Base-by-base conservation (phyloP, 53 echinoderm and acorn worm genomes). In the Echinometra lucunter region DNA sequence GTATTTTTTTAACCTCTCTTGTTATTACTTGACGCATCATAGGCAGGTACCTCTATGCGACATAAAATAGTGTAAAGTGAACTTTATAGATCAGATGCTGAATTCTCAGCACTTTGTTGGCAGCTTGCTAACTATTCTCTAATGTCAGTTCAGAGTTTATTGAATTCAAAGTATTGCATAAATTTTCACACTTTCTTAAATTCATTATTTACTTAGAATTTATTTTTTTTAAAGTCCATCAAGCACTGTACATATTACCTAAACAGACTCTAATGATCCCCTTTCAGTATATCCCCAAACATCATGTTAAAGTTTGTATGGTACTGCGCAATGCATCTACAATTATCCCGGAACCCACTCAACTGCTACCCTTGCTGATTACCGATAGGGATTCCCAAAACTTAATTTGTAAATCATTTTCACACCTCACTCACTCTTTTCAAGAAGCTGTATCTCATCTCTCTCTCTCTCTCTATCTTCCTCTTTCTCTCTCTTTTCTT, bases 1-100 rank as follows among this genome's bases (percentile, higher is more conserved):
- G 21, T 89, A 89, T 34, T 89, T 21, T 38, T 49, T 38, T 89
- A 88, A 58, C 89, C 60, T 89, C 49, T 37, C 2, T 30, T 89
- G 58, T 58, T 89, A 89, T 89, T 89, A 35, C 60, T 60, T 60
- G 23, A 37, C 58, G 37, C 89, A 92, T 57, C 82, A 81, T 40
- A 75, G 8, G 94, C 58, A 40, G 10, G 18, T 32, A 37, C 37
- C n/a, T 23, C 18, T 11, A 12, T 47, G 45, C 32, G 8, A 11
- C n/a, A 21, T 42, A 53, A 47, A 9, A 11, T 19, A 2, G 4
- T 82, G 44, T 53, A 82, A 44, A 44, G 13, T 4, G 23, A 81
- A 82, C 44, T 7, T 82, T 19, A 25, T n/a, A n/a, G 7, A 82
- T 82, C 19, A 44, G 53, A 44, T 5, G 23, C 30, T 49, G 11